Evolutionary conservation across 2,113 vertebrate genomes (phyloP), one percentile per base, ranked within the genome.

Genomic region (Phylloscopus trochilus): DNA sequence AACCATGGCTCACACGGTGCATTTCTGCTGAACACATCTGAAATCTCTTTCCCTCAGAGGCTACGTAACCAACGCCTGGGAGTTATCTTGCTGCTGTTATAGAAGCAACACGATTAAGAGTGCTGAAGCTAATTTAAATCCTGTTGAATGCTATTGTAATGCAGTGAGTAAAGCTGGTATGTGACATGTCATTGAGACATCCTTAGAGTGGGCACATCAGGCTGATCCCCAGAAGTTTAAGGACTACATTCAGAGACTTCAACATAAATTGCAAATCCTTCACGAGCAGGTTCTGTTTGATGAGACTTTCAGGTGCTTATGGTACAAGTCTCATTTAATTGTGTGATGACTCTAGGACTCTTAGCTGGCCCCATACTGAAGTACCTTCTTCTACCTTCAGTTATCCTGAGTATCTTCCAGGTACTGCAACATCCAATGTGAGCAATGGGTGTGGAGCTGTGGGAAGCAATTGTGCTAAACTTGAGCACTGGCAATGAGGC

Each of bases 61-160:
- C 93, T 84, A 53, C 59, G 64, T 28, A 92, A 68, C 88, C 76
- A 93, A 16, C 0, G 49, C 67, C 85, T 76, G 78, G 84, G 92
- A 95, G 77, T 87, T 95, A 79, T 90, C 93, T 94, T 8, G 2
- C 80, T 77, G 69, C 93, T 87, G 63, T 74, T 93, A 83, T 26
- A 80, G 79, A 86, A 70, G 80, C 79, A 94, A 95, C 82, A 81
- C 2, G 41, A 94, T 96, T 92, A 95, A 95, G 62, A 83, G 62
- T 10, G 41, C 70, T 67, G 92, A 60, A 94, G 55, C 70, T 91
- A 90, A 96, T 91, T 91, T 90, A 88, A 97, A 96, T 91, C 90
- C 85, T 10, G 6, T 81, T 35, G 69, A 86, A 84, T 76, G 56
- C 67, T 55, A 78, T 82, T 95, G 77, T 79, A 90, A 94, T 77